phyloP scores from a whole-genome alignment of 2,797 vertebrate species.

The Hippoglossus hippoglossus region DNA sequence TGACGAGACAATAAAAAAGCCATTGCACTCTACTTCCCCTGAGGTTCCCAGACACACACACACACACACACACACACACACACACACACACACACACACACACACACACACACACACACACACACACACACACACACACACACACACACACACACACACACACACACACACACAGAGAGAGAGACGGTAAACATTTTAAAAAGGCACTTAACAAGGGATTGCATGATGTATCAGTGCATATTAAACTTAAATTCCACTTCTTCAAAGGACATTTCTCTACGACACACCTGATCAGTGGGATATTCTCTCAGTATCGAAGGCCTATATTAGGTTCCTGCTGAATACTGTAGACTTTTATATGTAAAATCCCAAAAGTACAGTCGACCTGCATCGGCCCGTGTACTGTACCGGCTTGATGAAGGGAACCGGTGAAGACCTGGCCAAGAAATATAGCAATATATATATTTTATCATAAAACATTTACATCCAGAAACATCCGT shows the following conservation, averaged over 20 bases:
- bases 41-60: constrained; percentile 69
- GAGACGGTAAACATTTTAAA: constrained; percentile 69
- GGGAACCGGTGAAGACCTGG: constrained; percentile 32
- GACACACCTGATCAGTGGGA: constrained; percentile 50
- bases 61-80: constrained; percentile 46
- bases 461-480: constrained; percentile 47
- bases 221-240: constrained; percentile 74
- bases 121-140: constrained; percentile 51
- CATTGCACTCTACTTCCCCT: constrained; percentile 68
- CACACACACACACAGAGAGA: constrained; percentile 29
- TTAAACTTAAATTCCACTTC: constrained; percentile 54
- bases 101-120: constrained; percentile 41
- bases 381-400: constrained; percentile 17
- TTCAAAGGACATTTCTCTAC: constrained; percentile 45
- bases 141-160: constrained; percentile 31
- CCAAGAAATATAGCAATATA: constrained; percentile 42
- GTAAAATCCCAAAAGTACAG: constrained; percentile 27
- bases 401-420: constrained; percentile 43
- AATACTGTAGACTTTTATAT: constrained; percentile 29
- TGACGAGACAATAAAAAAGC: constrained; percentile 55
- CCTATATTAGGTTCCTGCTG: constrained; percentile 23
- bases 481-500: constrained; percentile 62
- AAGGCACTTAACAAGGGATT: constrained; percentile 81
- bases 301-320: constrained; percentile 27
- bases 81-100: constrained; percentile 37